Base-by-base conservation (phyloP, 92 coral and sea anemone genomes). In the Chrysogorgia sp. region DNA sequence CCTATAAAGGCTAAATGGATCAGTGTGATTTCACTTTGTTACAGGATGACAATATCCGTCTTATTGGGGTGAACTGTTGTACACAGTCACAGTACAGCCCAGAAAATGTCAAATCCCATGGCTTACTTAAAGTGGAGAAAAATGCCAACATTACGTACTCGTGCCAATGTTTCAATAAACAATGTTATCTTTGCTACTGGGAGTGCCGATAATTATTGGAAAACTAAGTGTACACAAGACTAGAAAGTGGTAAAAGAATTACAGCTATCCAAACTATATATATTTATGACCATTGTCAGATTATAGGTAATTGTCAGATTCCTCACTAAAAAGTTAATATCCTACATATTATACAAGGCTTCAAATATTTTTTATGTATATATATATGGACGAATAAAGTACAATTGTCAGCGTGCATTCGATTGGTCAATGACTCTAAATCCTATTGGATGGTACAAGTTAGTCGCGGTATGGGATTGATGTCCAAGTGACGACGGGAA, bases 151-250 rank as follows among this genome's bases (percentile, higher is more conserved):
- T 37, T 1, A 69, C 60, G 2, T 69, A 69, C 55, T 28, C 61
- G 2, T 69, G 76, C 12, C 34, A 69, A 14, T 69, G 76, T 17
- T 33, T 19, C 17, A 13, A 8, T 24, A 41, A 60, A 17, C 37
- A 28, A 37, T 69, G 76, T 28, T 26, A 30, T 69, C 28, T 69
- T 15, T 69, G 76, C 30, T 69, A 69, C 61, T 69, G 76, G 76
- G 24, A 45, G 21, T 69, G 76, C 24, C 25, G 2, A 20, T n/a
- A 63, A 63, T 12, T 9, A 37, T 13, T 40, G 23, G 40, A 35
- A 37, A 37, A 1, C 34, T 4, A 4, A 35, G 5, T 12, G 21
- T 0, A 14, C 34, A 25, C 48, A 0, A 34, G 34, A 3, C 48
- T 64, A 30, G 0, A 37, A 25, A 9, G 19, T 14, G 47, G 40